Evolutionary conservation across 92 coral and sea anemone species (phyloP).

Genomic region (Isaurus tuberculatus): DNA sequence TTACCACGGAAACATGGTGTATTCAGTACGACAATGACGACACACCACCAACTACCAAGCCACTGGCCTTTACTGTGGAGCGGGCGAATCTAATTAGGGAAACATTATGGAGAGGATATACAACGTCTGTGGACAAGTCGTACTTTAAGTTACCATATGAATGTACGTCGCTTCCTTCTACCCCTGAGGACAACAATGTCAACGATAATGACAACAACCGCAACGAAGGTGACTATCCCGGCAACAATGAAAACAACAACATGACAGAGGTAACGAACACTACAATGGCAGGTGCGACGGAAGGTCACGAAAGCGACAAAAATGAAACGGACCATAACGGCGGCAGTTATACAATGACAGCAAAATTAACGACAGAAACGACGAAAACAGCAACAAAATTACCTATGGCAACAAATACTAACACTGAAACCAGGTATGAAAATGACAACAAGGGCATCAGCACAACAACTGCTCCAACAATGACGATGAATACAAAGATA

Average conservation of each 20-base stretch:
- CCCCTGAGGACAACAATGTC: neutral
- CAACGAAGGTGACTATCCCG: neutral
- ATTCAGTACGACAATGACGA: neutral
- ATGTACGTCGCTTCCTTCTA: neutral
- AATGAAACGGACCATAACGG: neutral
- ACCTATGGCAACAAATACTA: neutral
- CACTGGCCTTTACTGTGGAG: neutral
- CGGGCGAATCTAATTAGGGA: neutral
- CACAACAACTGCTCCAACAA: neutral
- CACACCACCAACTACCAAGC: constrained; percentile 17
- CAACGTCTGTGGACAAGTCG: neutral
- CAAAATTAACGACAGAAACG: neutral
- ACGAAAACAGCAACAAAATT: neutral
- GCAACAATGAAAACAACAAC: neutral
- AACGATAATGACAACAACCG: neutral
- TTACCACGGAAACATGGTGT: constrained; percentile 27
- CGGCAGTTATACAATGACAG: neutral
- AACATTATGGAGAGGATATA: constrained; percentile 31
- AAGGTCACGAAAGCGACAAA: neutral
- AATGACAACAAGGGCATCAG: neutral
- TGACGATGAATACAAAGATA: neutral
- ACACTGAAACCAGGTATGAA: neutral
- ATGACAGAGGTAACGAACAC: neutral
- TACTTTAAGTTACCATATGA: neutral
- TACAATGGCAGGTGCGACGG: neutral